Evolutionary conservation across 2,113 vertebrate species (phyloP), one percentile per base, ranked within the genome.

Genomic region (Lepus americanus): DNA sequence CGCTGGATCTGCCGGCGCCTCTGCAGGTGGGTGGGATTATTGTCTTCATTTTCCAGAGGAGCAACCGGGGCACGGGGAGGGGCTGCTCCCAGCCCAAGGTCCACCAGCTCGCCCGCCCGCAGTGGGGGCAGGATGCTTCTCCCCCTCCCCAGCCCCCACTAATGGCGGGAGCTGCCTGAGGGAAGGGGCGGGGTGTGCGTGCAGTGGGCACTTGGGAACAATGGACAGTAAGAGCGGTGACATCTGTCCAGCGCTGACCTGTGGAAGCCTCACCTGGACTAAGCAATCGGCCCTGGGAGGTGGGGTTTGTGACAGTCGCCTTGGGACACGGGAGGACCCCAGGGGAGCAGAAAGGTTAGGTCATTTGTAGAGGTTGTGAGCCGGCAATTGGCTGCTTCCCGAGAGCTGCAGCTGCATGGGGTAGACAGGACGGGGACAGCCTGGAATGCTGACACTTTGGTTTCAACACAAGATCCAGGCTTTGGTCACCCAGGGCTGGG

Each of bases 361-460:
- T 49, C 17, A 61, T n/a, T 59, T 44, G 13, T 63, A 5, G 2
- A 90, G 72, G 53, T 25, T 63, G 55, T 39, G n/a, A 27, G 36
- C 25, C 27, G 33, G 44, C 25, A 5, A 90, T 44, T 33, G 55
- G 29, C n/a, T 81, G 27, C 16, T n/a, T 9, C 61, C 33, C 17
- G 17, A 1, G 61, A 73, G 23, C 20, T 16, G 2, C 63, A 77
- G 90, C 77, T 8, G 1, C 31, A 3, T 2, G 51, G 87, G 0
- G 7, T 7, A 66, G 44, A 39, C 77, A n/a, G 55, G 33, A 6
- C n/a, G 2, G 0, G 17, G 23, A 4, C 25, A 49, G 13, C 17
- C 0, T 3, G 1, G 53, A 44, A 10, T n/a, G 67, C 91, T 61
- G 44, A 20, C 3, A 33, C 14, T 5, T 0, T 22, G 31, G 61